Conservation (phyloP, 1,140 invertebrate genomes). For the Oreohelix idahoensis region DNA sequence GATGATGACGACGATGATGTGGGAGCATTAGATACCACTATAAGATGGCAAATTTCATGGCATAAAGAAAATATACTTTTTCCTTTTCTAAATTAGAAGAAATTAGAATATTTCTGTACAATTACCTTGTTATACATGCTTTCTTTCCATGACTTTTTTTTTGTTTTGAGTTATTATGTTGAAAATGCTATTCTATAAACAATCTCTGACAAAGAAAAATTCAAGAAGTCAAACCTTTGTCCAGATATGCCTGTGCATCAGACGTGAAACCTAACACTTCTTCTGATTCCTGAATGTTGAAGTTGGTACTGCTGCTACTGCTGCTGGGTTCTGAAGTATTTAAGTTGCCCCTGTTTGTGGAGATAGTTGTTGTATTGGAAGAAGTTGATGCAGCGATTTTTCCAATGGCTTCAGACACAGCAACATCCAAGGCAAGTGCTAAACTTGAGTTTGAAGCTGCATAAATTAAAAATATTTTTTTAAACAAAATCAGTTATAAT, state of each 20-base stretch:
- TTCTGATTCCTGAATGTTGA: neutral
- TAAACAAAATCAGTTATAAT: too few relatives aligned
- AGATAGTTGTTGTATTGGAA: neutral
- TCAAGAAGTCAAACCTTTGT: slow-evolving; percentile 25
- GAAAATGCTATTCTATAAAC: too few relatives aligned
- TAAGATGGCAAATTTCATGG: too few relatives aligned
- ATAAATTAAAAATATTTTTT: neutral
- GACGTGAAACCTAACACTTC: slow-evolving; percentile 18
- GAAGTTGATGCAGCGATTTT: neutral
- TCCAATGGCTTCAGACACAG: slow-evolving; percentile 11
- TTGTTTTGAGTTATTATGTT: too few relatives aligned
- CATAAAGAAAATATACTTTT: too few relatives aligned
- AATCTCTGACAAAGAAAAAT: neutral
- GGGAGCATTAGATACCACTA: too few relatives aligned
- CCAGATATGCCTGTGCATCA: slow-evolving; percentile 18
- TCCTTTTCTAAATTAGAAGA: too few relatives aligned
- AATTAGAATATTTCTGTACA: too few relatives aligned
- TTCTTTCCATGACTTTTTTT: too few relatives aligned
- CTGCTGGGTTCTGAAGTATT: slow-evolving; percentile 2
- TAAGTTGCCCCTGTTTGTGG: neutral
- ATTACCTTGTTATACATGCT: too few relatives aligned
- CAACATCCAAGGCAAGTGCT: slow-evolving; percentile 7
- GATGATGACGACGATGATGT: too few relatives aligned
- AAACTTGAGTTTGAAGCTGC: slow-evolving; percentile 7
- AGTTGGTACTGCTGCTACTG: neutral